Evolutionary conservation across 30 jellyfish, hydroid and myxozoan genomes (phyloP), one percentile per base, ranked within the genome.

Genomic region (Hydra vulgaris): DNA sequence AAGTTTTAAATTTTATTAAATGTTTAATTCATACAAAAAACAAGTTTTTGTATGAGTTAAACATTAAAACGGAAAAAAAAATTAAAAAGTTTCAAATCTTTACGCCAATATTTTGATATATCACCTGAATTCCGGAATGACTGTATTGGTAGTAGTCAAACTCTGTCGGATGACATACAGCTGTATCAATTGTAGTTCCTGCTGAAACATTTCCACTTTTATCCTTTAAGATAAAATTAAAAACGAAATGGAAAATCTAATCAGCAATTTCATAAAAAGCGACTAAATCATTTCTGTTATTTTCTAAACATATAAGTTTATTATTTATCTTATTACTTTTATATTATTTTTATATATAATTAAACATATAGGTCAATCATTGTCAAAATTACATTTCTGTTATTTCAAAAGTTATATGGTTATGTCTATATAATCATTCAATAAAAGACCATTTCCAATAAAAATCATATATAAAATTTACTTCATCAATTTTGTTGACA

Each of bases 91-190:
- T 3, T 3, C 61, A 40, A 40, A 40, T 12, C 5, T 40, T 12
- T 5, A 3, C 61, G 61, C 12, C 12, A 40, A 3, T 40, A 12
- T 3, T 40, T 0, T 70, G 1, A n/a, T 19, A 12, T 21, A 79
- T 54, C 71, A 90, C 97, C 95, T 90, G 95, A 40, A 90, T 90
- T 1, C 97, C 97, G 17, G 95, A 89, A 77, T 90, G 97, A 26
- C 97, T 90, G 95, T 93, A 90, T 18, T 86, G 94, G 72, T 90
- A 90, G 76, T 80, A 90, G 79, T 90, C 97, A 77, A 71, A 85
- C 74, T 90, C 97, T 17, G 94, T 77, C 19, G 97, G 97, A 72
- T 90, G 97, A 56, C 97, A 90, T 8, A 90, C 88, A 15, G 27
- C 84, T 24, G 85, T 72, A 78, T 90, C 97, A 12, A 90, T 93